A percentile compares a stretch with the other conserved stretches of the same genome.
These are phyloP conservation scores for Orthosia gothica DNA, from an alignment of 2,888 invertebrate species.

Conservation along the genomic window DNA sequence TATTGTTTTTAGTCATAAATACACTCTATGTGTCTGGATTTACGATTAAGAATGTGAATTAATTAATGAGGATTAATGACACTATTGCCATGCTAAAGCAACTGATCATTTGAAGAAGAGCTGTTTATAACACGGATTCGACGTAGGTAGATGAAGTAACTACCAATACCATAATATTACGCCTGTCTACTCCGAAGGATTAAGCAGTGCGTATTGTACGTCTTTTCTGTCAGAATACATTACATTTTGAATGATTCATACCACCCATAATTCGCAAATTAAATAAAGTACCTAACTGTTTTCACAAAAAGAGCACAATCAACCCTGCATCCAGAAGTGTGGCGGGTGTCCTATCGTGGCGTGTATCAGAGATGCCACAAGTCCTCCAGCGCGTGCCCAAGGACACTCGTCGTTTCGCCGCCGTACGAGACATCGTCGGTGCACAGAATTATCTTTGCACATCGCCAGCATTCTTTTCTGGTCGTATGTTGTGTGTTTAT, in stretches of 20 bases:
- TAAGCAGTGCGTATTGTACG: no score
- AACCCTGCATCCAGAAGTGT: not conserved
- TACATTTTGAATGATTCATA: no score
- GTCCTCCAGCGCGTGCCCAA: conserved; percentile 36
- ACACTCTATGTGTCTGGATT: not conserved
- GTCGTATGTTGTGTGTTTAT: not conserved
- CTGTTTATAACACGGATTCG: no score
- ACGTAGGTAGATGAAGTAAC: no score
- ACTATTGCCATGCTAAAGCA: not conserved
- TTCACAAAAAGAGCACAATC: conserved; percentile 8
- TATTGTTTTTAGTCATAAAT: no score
- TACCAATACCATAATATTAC: no score
- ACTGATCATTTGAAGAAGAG: no score
- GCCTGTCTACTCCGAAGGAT: no score
- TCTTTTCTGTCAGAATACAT: no score
- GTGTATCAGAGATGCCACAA: conserved; percentile 32
- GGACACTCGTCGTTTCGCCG: conserved; percentile 14
- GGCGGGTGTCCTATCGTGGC: not conserved
- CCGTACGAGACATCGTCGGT: not conserved
- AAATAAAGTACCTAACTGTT: not conserved
- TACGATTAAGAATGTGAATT: not conserved
- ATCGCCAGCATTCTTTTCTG: conserved; percentile 1
- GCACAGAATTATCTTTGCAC: not conserved
- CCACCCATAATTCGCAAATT: no score
- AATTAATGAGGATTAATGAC: not conserved